Conservation (phyloP, 2,797 vertebrate species). For the Microcaecilia unicolor region DNA sequence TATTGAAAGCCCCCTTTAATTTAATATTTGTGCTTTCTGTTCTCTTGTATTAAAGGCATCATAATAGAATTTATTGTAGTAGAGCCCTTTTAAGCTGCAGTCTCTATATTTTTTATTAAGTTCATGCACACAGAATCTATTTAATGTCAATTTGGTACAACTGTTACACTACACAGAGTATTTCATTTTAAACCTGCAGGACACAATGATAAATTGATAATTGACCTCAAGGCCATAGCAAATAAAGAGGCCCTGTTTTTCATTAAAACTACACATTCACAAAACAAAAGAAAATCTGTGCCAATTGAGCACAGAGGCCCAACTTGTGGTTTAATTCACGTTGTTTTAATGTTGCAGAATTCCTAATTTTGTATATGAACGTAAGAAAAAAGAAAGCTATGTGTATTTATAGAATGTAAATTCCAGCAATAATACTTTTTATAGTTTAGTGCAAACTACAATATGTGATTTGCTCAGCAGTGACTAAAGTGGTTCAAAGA, state of each 20-base stretch:
- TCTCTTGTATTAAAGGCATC: conserved; percentile 51
- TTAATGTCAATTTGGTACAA: conserved; percentile 64
- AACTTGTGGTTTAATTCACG: conserved; percentile 33
- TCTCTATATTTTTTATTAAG: conserved; percentile 70
- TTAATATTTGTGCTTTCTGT: conserved; percentile 49
- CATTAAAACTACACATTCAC: conserved; percentile 63
- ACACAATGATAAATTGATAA: conserved; percentile 73
- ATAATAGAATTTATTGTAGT: conserved; percentile 65
- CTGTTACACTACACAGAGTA: conserved; percentile 55
- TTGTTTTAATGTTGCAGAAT: conserved; percentile 22
- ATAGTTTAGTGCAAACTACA: too few species aligned
- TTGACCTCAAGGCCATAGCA: conserved; percentile 69
- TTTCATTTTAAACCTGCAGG: conserved; percentile 67
- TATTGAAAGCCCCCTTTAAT: conserved; percentile 30
- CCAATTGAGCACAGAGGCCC: conserved; percentile 37
- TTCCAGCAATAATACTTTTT: too few species aligned
- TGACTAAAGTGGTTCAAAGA: too few species aligned
- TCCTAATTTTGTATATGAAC: too few species aligned
- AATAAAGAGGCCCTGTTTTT: conserved; percentile 73
- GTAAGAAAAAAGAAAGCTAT: too few species aligned
- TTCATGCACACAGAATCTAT: conserved; percentile 64
- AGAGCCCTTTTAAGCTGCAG: conserved; percentile 56
- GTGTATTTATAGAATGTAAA: too few species aligned
- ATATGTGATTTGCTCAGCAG: too few species aligned
- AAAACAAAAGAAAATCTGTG: conserved; percentile 26